phyloP scores from a whole-genome alignment of 2,113 vertebrate species.

The Chloebia gouldiae region DNA sequence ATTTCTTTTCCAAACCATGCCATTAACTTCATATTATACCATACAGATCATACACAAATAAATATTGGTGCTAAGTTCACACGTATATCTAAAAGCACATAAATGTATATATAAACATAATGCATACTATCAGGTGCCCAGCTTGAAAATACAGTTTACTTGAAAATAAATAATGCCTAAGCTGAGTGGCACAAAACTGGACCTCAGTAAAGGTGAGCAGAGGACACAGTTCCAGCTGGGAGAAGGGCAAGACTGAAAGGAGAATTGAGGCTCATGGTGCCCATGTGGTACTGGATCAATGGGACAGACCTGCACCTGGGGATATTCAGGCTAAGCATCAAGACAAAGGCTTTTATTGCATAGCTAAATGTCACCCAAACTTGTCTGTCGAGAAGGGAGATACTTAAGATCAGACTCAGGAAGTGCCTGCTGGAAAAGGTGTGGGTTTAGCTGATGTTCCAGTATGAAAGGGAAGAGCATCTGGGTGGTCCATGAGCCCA shows the following conservation, averaged over 20 bases:
- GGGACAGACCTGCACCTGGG: neutral
- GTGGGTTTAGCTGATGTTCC: neutral
- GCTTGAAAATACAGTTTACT: neutral
- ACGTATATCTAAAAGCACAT: neutral
- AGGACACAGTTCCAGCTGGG: rapidly evolving
- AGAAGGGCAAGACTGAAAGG: neutral
- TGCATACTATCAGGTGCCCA: neutral
- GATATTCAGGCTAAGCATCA: neutral
- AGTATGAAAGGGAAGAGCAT: neutral
- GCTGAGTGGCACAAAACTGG: neutral
- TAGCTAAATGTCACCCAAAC: neutral
- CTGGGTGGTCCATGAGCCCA: neutral
- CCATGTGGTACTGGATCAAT: rapidly evolving
- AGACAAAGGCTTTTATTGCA: neutral
- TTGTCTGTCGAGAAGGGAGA: neutral
- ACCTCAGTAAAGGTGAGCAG: neutral
- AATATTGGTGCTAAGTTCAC: neutral
- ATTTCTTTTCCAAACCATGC: neutral
- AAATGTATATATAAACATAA: neutral
- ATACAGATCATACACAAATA: neutral
- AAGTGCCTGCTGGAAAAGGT: neutral
- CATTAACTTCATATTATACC: neutral
- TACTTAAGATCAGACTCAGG: neutral
- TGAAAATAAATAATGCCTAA: neutral
- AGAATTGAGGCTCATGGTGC: neutral